Evolutionary conservation across 2,113 vertebrate species (phyloP).

Genomic region (Probosciger aterrimus): DNA sequence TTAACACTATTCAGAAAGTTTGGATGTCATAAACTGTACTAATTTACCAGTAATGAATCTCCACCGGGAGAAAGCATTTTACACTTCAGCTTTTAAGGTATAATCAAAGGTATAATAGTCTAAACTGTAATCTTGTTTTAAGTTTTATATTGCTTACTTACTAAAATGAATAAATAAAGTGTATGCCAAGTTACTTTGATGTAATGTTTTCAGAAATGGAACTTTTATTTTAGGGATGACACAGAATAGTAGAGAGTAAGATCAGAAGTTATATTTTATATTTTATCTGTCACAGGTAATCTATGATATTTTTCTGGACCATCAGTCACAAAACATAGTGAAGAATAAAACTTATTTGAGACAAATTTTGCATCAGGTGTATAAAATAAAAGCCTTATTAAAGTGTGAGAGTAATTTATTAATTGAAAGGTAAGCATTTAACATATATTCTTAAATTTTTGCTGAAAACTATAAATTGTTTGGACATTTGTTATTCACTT

Average conservation of each 20-base stretch:
- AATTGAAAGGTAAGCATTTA: background rate
- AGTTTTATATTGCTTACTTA: background rate
- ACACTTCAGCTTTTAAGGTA: background rate
- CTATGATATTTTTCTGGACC: background rate
- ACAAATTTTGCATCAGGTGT: background rate
- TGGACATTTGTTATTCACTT: background rate
- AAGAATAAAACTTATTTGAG: background rate
- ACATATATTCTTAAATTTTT: background rate
- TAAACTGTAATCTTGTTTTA: background rate
- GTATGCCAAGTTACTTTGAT: slow-evolving; percentile 39
- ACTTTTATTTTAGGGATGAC: background rate
- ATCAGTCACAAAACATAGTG: background rate
- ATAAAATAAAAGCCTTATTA: background rate
- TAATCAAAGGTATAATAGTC: background rate
- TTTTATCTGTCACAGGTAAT: background rate
- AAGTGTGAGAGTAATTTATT: background rate
- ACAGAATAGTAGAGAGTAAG: background rate
- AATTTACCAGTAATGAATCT: background rate
- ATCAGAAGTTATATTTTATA: background rate
- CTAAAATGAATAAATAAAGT: slow-evolving; percentile 30
- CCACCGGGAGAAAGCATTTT: background rate
- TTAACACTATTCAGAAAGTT: background rate
- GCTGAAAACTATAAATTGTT: background rate
- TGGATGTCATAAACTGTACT: background rate
- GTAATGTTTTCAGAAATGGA: background rate